Percentiles rank a stretch among this genome's conserved stretches.
These are phyloP conservation scores for Sarcoramphus papa DNA, from an alignment of 2,797 vertebrate species.

Conservation along the genomic window DNA sequence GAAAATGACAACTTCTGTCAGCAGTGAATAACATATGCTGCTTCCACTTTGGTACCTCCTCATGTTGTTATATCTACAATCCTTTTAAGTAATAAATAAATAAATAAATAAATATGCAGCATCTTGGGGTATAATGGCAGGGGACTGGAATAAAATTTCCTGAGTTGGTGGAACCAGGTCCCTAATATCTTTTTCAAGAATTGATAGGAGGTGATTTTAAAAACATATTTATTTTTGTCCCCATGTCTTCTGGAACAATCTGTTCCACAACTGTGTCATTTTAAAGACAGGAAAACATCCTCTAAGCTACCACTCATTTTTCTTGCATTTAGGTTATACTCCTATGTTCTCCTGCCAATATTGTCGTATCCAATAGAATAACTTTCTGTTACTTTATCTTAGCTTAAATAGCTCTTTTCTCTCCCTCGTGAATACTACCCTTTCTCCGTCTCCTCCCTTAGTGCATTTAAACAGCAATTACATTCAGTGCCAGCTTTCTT, in stretches of 20 bases:
- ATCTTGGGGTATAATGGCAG: neutral
- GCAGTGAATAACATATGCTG: neutral
- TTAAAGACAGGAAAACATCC: neutral
- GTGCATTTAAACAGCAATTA: neutral
- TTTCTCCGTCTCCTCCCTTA: neutral
- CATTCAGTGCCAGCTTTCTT: neutral
- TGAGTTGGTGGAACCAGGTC: fast-evolving
- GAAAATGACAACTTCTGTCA: neutral
- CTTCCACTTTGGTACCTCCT: neutral
- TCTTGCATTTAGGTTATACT: neutral
- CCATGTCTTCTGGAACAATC: neutral
- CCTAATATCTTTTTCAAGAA: neutral
- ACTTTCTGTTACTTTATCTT: neutral
- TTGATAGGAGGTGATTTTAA: neutral
- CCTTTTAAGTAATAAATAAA: neutral
- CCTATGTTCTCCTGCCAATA: neutral
- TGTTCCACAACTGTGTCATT: neutral
- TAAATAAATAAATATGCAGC: neutral
- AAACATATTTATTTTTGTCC: neutral
- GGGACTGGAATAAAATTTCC: neutral
- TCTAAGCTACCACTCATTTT: neutral
- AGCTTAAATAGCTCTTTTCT: neutral
- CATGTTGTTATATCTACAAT: neutral
- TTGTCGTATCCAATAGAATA: neutral
- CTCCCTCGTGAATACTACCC: neutral